A percentile compares a stretch with the other conserved stretches of the same genome.
Evolutionary conservation across 2,888 invertebrate genomes (phyloP).

Genomic region (Augiades crinisus): DNA sequence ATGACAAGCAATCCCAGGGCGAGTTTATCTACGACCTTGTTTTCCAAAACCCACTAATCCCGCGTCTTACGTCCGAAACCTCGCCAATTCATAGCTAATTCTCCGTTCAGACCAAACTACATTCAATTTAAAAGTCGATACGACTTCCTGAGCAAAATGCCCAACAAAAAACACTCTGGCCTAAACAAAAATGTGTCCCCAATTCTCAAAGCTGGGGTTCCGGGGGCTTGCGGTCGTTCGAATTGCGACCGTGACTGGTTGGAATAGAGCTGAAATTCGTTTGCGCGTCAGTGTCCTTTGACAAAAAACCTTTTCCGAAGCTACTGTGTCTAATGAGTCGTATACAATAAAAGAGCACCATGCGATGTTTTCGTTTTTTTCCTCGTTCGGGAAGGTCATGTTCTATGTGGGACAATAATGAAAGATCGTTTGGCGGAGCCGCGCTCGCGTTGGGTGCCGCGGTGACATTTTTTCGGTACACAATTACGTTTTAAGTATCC

Average conservation of each 20-base stretch:
- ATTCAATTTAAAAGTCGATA: conserved; percentile 44
- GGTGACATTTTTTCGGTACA: conserved; percentile 3
- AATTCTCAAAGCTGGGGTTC: conserved; percentile 40
- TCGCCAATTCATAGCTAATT: conserved; percentile 15
- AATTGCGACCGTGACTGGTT: conserved; percentile 31
- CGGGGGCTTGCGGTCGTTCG: conserved; percentile 18
- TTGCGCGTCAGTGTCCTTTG: conserved; percentile 40
- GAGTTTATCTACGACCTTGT: neutral
- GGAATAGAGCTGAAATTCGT: conserved; percentile 33
- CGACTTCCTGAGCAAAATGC: conserved; percentile 43
- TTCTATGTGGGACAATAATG: conserved; percentile 30
- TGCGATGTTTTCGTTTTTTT: conserved; percentile 41
- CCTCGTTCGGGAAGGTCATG: conserved; percentile 36
- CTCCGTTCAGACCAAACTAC: conserved; percentile 26
- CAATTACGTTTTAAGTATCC: neutral
- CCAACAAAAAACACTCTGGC: conserved; percentile 45
- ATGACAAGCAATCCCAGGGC: too few species aligned
- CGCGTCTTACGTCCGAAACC: neutral
- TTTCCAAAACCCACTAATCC: neutral
- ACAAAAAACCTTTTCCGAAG: conserved; percentile 46
- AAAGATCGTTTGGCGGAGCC: conserved; percentile 29
- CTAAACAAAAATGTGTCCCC: conserved; percentile 51
- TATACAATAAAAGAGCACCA: conserved; percentile 52
- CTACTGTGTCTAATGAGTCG: conserved; percentile 54
- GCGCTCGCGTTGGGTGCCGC: neutral